Conservation (phyloP, 2,888 invertebrate species). For the Malacosoma neustria region DNA sequence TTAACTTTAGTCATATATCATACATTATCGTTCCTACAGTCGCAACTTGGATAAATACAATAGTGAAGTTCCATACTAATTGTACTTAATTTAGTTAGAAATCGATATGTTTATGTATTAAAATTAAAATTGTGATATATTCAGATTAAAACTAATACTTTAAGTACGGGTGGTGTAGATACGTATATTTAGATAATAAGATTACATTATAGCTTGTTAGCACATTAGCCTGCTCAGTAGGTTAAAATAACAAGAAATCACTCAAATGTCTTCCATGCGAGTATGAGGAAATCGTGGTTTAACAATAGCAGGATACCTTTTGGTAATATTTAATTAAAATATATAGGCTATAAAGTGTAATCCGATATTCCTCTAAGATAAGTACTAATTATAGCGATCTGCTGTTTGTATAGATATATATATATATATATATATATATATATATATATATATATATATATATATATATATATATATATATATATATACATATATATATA, state of each 20-base stretch:
- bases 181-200: slow-evolving; percentile 7
- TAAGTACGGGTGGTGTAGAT: slow-evolving; percentile 45
- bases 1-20: slow-evolving; percentile 38
- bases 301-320: slow-evolving; percentile 1
- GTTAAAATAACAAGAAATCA: slow-evolving; percentile 33
- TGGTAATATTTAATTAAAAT: background rate
- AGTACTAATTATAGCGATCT: slow-evolving; percentile 5
- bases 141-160: slow-evolving; percentile 32
- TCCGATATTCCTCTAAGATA: slow-evolving; percentile 1
- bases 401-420: slow-evolving; percentile 6
- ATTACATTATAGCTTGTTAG: slow-evolving; percentile 5
- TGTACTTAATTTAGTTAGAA: slow-evolving; percentile 58
- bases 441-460: too few species aligned
- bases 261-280: slow-evolving; percentile 47
- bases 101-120: slow-evolving; percentile 39
- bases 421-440: slow-evolving; percentile 7
- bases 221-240: slow-evolving; percentile 19
- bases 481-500: slow-evolving; percentile 8
- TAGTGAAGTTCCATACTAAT: slow-evolving; percentile 46
- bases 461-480: slow-evolving; percentile 4
- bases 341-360: background rate
- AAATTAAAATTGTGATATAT: slow-evolving; percentile 63
- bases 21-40: slow-evolving; percentile 60
- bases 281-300: slow-evolving; percentile 21
- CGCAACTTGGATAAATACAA: slow-evolving; percentile 40